Conservation (phyloP, 92 coral and sea anemone genomes). For the Palythoa heliodiscus region DNA sequence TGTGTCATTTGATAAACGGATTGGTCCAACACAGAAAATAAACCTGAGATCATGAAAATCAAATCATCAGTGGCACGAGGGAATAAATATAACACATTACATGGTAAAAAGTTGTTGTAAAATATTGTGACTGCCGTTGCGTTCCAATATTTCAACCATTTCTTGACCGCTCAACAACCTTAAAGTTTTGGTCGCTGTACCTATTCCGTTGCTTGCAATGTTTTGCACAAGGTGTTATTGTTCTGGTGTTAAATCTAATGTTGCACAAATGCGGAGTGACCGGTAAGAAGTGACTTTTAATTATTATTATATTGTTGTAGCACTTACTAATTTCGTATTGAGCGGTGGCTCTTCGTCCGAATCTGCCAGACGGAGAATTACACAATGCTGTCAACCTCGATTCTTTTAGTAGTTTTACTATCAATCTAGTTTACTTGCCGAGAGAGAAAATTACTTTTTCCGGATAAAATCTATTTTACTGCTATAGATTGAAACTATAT, state of each 20-base stretch:
- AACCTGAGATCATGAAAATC: slow-evolving; percentile 5
- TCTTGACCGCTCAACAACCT: not conserved
- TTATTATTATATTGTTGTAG: not conserved
- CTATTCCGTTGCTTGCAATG: not conserved
- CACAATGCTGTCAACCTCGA: too few relatives aligned
- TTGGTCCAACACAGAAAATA: not conserved
- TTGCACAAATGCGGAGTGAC: slow-evolving; percentile 1
- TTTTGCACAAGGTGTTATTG: not conserved
- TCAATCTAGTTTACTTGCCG: too few relatives aligned
- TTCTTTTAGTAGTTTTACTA: too few relatives aligned
- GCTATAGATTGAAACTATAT: too few relatives aligned
- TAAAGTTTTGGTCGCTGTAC: too few relatives aligned
- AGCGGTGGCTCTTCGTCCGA: too few relatives aligned
- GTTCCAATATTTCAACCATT: too few relatives aligned
- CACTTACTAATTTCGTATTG: too few relatives aligned
- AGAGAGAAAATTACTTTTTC: too few relatives aligned
- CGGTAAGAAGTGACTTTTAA: not conserved
- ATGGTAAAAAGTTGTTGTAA: not conserved
- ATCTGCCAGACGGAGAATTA: too few relatives aligned
- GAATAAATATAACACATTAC: not conserved
- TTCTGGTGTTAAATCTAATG: not conserved
- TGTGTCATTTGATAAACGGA: not conserved
- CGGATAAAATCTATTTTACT: too few relatives aligned
- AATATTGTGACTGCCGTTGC: not conserved
- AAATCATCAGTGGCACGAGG: not conserved